Evolutionary conservation across 2,797 vertebrate species (phyloP).

Genomic region (Hapalemur alaotrensis): DNA sequence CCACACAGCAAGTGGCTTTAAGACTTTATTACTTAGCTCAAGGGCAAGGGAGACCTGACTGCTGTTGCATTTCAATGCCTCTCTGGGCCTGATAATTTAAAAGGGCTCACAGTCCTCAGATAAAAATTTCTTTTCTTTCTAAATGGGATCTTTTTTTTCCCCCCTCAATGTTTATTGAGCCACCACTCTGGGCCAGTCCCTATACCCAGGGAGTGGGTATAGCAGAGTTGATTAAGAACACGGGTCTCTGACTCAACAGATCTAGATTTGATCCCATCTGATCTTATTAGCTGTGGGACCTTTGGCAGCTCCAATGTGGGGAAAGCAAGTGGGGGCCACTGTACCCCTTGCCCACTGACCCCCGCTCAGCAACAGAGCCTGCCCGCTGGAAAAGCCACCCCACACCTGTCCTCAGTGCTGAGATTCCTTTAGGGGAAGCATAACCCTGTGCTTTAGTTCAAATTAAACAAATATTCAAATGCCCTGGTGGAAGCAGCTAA

Average conservation of each 20-base stretch:
- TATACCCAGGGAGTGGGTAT: neutral
- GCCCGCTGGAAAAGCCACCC: neutral
- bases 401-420: neutral
- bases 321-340: neutral
- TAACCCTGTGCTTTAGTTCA: neutral
- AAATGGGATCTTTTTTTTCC: neutral
- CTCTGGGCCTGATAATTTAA: neutral
- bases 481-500: neutral
- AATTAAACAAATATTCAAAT: neutral
- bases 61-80: neutral
- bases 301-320: neutral
- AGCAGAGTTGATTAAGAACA: neutral
- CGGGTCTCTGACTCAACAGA: neutral
- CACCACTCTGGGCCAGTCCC: neutral
- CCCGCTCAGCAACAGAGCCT: neutral
- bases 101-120: neutral
- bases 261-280: neutral
- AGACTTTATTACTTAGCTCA: neutral
- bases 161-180: neutral
- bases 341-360: neutral
- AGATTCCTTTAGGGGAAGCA: neutral
- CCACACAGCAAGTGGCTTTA: neutral
- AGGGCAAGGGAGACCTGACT: neutral
- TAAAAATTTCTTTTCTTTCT: neutral
- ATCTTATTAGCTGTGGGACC: neutral